A percentile compares a stretch with the other conserved stretches of the same genome.
Evolutionary conservation across 1,140 invertebrate species (phyloP).

Genomic region (Coelopa frigida): DNA sequence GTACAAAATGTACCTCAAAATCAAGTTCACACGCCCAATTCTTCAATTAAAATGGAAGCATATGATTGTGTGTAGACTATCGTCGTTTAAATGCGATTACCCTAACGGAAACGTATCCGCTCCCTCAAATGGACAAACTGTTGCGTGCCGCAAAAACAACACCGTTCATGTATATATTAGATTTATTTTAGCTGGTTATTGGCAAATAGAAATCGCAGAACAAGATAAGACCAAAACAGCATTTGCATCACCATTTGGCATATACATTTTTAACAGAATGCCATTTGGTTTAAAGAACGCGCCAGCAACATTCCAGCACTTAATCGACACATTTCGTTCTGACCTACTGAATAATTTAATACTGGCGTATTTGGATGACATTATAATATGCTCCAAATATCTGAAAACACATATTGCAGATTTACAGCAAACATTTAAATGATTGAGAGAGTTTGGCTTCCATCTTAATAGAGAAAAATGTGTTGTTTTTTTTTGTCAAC

Average conservation of each 20-base stretch:
- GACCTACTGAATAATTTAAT: conserved; percentile 11
- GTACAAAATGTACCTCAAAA: too few relatives aligned
- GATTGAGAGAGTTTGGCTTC: conserved; percentile 3
- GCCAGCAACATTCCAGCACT: conserved; percentile 6
- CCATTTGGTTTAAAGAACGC: conserved; percentile 11
- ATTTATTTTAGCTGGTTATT: conserved; percentile 38
- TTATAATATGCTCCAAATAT: conserved; percentile 26
- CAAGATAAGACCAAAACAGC: conserved; percentile 8
- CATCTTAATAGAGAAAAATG: too few relatives aligned
- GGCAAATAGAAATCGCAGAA: conserved; percentile 16
- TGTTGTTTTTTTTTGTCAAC: conserved; percentile 1
- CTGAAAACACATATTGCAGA: conserved; percentile 16
- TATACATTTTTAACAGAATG: conserved; percentile 9
- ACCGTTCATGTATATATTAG: conserved; percentile 37
- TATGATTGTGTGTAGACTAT: too few relatives aligned
- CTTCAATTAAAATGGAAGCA: too few relatives aligned
- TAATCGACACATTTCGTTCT: conserved; percentile 6
- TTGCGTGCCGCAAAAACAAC: conserved; percentile 31
- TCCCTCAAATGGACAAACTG: too few relatives aligned
- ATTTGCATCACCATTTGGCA: conserved; percentile 4
- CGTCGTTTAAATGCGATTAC: too few relatives aligned
- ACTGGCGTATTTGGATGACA: conserved; percentile 40
- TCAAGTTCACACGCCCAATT: too few relatives aligned
- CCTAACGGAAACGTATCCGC: too few relatives aligned
- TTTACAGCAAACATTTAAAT: conserved; percentile 13